phyloP scores from a whole-genome alignment of 2,113 vertebrate genomes.

The Melospiza georgiana region DNA sequence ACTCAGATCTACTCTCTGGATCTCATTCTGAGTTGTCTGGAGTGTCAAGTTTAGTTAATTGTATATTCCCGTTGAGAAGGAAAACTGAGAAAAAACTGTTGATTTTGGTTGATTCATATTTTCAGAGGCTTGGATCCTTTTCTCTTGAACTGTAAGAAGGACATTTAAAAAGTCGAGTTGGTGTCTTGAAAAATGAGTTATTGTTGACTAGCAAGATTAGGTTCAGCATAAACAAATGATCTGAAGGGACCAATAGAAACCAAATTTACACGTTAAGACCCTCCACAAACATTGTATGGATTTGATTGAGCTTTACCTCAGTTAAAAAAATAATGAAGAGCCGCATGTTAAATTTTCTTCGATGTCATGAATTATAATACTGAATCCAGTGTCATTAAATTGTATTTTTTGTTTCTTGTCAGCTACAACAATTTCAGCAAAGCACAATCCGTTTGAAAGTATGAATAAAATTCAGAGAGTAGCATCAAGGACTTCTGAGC shows the following conservation, averaged over 20 bases:
- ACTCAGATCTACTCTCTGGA: slow-evolving; percentile 52
- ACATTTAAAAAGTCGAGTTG: slow-evolving; percentile 1
- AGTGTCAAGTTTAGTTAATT: slow-evolving; percentile 57
- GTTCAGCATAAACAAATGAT: slow-evolving; percentile 62
- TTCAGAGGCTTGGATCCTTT: slow-evolving; percentile 47
- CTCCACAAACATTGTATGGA: neutral
- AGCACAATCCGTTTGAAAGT: slow-evolving; percentile 69
- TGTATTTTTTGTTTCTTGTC: slow-evolving; percentile 70
- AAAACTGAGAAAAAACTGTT: slow-evolving; percentile 1
- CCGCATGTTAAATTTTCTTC: slow-evolving; percentile 57
- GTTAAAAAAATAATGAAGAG: slow-evolving; percentile 70
- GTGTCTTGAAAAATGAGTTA: slow-evolving; percentile 50
- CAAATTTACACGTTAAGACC: slow-evolving; percentile 48
- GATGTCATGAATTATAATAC: slow-evolving; percentile 60
- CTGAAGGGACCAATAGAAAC: slow-evolving; percentile 40
- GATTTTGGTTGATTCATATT: neutral
- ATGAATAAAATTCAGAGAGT: slow-evolving; percentile 80
- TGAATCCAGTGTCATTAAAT: slow-evolving; percentile 69
- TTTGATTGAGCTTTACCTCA: slow-evolving; percentile 67
- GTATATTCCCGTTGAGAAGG: slow-evolving; percentile 9
- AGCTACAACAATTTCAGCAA: slow-evolving; percentile 69
- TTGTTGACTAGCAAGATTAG: slow-evolving; percentile 61
- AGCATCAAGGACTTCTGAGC: slow-evolving; percentile 81
- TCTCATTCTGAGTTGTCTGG: slow-evolving; percentile 51
- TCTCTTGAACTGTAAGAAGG: slow-evolving; percentile 37